Base-by-base conservation (phyloP, 2,888 invertebrate species). In the Malthinus flaveolus region DNA sequence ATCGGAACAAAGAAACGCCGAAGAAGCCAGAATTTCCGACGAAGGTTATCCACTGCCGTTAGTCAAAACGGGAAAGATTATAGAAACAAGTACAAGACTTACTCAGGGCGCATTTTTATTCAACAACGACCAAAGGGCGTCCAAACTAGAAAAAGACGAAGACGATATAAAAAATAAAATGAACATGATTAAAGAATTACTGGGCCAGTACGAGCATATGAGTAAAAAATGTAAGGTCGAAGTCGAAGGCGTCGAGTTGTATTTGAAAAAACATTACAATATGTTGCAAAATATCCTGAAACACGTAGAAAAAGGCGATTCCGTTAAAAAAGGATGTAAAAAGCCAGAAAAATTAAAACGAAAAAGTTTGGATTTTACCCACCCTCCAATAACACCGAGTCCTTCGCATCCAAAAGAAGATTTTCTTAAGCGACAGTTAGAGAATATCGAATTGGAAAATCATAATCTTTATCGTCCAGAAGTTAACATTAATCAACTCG, bases 201-300 rank as follows among this genome's bases (percentile, higher is more conserved):
- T 78, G 32, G 63, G 63, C 5, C 74, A 72, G 59, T 78, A 74
- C 64, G 63, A 75, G 32, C 66, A 69, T 7, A 64, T 78, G 63
- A 73, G 72, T 1, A 65, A 67, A 0, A 66, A 66, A 7, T 76
- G 75, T 50, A 74, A 74, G 55, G 65, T 70, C 31, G 67, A 73
- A 55, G 77, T 76, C 1, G 69, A 71, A 59, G 73, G 75, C 0
- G 74, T 78, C 3, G 72, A 72, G 50, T 72, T 74, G 15, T 78
- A 76, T 57, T 71, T 78, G n/a, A 64, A 71, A 37, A 66, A 73
- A 13, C 76, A 78, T 59, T 62, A 77, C 46, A 59, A 64, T 3
- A 69, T 75, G 69, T 56, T 75, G 44, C 61, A 49, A 34, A 48
- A 49, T 23, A 58, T 65, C 34, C 11, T 59, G 9, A 59, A 61